Evolutionary conservation across 2,888 invertebrate genomes (phyloP).

Genomic region (Myopa tessellatipennis): DNA sequence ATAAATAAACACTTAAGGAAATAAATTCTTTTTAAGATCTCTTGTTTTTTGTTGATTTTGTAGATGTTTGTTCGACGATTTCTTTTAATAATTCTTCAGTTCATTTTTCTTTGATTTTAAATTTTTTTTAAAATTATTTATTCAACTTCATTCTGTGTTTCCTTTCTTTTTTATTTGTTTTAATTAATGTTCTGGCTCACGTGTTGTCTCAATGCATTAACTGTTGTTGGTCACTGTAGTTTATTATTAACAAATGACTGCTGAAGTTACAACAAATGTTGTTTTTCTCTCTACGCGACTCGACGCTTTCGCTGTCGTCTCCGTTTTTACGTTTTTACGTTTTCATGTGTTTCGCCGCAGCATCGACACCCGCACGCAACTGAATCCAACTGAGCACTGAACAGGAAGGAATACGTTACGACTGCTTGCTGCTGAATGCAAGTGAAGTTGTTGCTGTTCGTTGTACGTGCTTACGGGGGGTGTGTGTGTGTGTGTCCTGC

Average conservation of each 20-base stretch:
- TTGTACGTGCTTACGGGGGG: background rate
- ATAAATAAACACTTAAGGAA: background rate
- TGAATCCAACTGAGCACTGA: conserved; percentile 62
- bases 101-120: background rate
- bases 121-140: background rate
- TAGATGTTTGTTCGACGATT: background rate
- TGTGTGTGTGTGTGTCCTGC: background rate
- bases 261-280: background rate
- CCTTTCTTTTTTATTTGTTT: no score
- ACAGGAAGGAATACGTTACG: conserved; percentile 35
- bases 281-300: background rate
- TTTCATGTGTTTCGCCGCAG: conserved; percentile 17
- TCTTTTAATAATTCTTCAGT: background rate
- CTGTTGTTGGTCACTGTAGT: no score
- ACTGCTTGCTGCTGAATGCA: conserved; percentile 20
- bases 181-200: no score
- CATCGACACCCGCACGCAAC: conserved; percentile 59
- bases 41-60: background rate
- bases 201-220: no score
- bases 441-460: background rate
- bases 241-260: no score
- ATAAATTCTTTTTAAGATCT: background rate
- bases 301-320: background rate
- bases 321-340: conserved; percentile 9
- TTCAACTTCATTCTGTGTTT: no score